Evolutionary conservation across 2,113 vertebrate genomes (phyloP).

Genomic region (Apistogramma diplotaenia): DNA sequence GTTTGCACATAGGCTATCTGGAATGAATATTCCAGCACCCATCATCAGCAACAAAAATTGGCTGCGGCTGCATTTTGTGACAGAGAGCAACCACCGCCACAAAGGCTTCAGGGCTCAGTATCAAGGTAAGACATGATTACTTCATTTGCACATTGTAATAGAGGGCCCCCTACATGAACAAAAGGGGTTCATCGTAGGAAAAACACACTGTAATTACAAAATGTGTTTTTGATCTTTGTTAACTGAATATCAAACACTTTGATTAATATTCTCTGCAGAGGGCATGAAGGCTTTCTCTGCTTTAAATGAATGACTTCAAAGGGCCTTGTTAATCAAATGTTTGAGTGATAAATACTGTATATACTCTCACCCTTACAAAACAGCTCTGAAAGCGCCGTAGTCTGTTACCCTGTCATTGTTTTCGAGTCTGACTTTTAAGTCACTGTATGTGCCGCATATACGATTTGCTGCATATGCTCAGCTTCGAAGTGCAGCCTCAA

Average conservation of each 20-base stretch:
- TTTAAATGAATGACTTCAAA: slow-evolving; percentile 62
- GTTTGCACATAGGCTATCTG: slow-evolving; percentile 84
- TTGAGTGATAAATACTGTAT: slow-evolving; percentile 42
- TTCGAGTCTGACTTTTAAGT: slow-evolving; percentile 36
- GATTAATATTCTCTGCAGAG: slow-evolving; percentile 51
- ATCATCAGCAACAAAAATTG: slow-evolving; percentile 99
- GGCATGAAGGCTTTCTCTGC: slow-evolving; percentile 19
- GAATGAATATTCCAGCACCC: slow-evolving; percentile 92
- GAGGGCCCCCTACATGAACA: slow-evolving; percentile 17
- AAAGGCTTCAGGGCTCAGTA: slow-evolving; percentile 97
- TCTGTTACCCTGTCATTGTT: slow-evolving; percentile 46
- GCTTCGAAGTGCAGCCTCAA: neutral
- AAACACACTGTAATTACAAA: slow-evolving; percentile 52
- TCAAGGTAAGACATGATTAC: slow-evolving; percentile 83
- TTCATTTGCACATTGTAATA: slow-evolving; percentile 46
- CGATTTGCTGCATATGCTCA: slow-evolving; percentile 3
- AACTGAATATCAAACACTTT: slow-evolving; percentile 66
- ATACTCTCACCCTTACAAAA: slow-evolving; percentile 32
- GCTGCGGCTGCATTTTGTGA: slow-evolving; percentile 94
- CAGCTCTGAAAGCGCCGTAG: slow-evolving; percentile 20
- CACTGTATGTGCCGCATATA: slow-evolving; percentile 3
- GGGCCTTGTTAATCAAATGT: slow-evolving; percentile 52
- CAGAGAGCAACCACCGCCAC: slow-evolving; percentile 91
- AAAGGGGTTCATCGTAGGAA: slow-evolving; percentile 20
- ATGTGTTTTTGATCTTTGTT: slow-evolving; percentile 65